phyloP scores from a whole-genome alignment of 1,140 invertebrate genomes.

The Subanguina moxae region DNA sequence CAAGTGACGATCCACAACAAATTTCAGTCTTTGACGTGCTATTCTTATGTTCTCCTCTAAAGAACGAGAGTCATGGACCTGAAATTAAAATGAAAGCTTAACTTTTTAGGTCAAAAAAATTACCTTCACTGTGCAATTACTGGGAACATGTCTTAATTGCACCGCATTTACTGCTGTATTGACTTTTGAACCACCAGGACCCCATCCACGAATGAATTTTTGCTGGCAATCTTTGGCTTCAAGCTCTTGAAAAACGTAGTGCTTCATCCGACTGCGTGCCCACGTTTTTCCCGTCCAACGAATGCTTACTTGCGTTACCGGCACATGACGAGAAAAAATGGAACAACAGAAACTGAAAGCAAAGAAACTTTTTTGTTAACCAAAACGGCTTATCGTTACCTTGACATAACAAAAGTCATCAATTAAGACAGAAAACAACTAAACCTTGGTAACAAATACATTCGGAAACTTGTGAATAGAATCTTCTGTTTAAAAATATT shows the following conservation, averaged over 20 bases:
- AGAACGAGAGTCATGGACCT: slow-evolving; percentile 51
- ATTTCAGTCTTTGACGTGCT: slow-evolving; percentile 50
- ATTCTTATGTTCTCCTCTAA: slow-evolving; percentile 48
- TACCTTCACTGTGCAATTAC: slow-evolving; percentile 47
- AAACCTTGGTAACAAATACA: too few relatives aligned
- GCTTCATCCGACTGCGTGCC: slow-evolving; percentile 38
- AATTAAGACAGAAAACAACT: too few relatives aligned
- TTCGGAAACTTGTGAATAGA: too few relatives aligned
- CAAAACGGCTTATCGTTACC: too few relatives aligned
- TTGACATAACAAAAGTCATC: too few relatives aligned
- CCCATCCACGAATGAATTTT: slow-evolving; percentile 53
- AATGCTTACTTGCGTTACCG: too few relatives aligned
- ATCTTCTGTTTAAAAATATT: not conserved
- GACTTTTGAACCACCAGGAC: slow-evolving; percentile 52
- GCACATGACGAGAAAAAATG: too few relatives aligned
- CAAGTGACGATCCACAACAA: slow-evolving; percentile 47
- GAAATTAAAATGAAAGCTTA: not conserved
- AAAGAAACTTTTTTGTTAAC: too few relatives aligned
- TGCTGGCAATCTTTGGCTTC: slow-evolving; percentile 48
- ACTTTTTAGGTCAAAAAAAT: slow-evolving; percentile 9
- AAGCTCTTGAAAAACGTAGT: slow-evolving; percentile 49
- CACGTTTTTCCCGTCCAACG: not conserved
- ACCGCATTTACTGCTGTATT: slow-evolving; percentile 54
- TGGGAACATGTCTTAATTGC: slow-evolving; percentile 48
- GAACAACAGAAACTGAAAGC: too few relatives aligned